Evolutionary conservation across 2,888 invertebrate species (phyloP).

Genomic region (Trichogramma dendrolimi): DNA sequence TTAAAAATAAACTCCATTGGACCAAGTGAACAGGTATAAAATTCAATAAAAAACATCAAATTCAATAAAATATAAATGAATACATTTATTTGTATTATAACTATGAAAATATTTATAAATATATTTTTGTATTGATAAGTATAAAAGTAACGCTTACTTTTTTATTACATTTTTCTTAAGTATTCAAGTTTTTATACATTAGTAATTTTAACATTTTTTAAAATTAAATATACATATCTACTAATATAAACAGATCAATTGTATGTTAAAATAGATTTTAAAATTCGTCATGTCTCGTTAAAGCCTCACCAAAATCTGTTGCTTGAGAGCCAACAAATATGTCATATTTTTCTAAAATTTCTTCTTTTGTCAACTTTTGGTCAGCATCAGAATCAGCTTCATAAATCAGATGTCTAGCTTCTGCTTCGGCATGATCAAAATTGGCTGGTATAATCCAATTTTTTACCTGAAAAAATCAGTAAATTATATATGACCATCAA

Average conservation of each 20-base stretch:
- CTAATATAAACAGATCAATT: constrained; percentile 14
- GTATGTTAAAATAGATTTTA: constrained; percentile 50
- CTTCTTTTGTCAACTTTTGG: constrained; percentile 80
- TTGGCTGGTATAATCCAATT: constrained; percentile 93
- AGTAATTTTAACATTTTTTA: constrained; percentile 15
- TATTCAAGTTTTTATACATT: constrained; percentile 9
- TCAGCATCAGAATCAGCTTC: constrained; percentile 92
- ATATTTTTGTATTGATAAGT: no score
- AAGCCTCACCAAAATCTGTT: constrained; percentile 96
- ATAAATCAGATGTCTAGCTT: constrained; percentile 90
- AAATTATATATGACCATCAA: neutral
- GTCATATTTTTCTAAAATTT: constrained; percentile 92
- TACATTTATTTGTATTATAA: neutral
- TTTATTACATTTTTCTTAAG: neutral
- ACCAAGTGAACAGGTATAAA: no score
- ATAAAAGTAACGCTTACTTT: no score
- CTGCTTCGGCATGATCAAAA: constrained; percentile 96
- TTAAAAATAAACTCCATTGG: no score
- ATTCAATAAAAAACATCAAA: no score
- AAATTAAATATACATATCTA: constrained; percentile 14
- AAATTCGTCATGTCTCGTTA: constrained; percentile 93
- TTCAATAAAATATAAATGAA: neutral
- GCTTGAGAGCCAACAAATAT: constrained; percentile 98
- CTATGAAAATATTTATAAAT: neutral
- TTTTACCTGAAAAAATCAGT: constrained; percentile 54